phyloP scores from a whole-genome alignment of 2,888 invertebrate species.

The Gari tellinella region DNA sequence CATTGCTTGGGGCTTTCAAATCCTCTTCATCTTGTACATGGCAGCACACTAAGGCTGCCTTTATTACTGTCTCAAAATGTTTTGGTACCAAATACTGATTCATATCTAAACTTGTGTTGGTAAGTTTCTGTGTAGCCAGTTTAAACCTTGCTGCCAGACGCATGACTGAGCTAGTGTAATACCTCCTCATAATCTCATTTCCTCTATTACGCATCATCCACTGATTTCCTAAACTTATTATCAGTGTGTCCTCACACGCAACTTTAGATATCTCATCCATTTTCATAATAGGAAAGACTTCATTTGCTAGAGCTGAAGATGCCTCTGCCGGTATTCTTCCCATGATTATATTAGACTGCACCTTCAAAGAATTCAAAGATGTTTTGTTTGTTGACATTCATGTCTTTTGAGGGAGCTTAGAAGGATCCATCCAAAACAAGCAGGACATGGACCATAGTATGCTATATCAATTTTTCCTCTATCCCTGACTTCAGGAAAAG shows the following conservation, averaged over 20 bases:
- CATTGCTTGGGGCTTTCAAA: slow-evolving; percentile 44
- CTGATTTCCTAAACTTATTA: slow-evolving; percentile 32
- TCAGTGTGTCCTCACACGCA: slow-evolving; percentile 36
- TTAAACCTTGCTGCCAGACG: slow-evolving; percentile 36
- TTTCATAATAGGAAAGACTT: slow-evolving; percentile 53
- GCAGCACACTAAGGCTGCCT: slow-evolving; percentile 37
- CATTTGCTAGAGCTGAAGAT: slow-evolving; percentile 29
- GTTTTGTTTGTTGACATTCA: slow-evolving; percentile 7
- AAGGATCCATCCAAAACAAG: slow-evolving; percentile 46
- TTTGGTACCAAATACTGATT: slow-evolving; percentile 31
- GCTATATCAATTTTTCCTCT: slow-evolving; percentile 13
- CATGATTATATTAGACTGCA: slow-evolving; percentile 44
- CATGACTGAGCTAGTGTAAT: slow-evolving; percentile 48
- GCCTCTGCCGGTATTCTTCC: slow-evolving; percentile 32
- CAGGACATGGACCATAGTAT: slow-evolving; percentile 50
- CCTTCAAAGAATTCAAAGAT: slow-evolving; percentile 7
- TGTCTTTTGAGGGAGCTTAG: slow-evolving; percentile 25
- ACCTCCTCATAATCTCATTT: slow-evolving; percentile 43
- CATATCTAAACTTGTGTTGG: slow-evolving; percentile 14
- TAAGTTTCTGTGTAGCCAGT: slow-evolving; percentile 19
- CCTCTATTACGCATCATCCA: slow-evolving; percentile 36
- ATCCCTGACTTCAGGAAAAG: not conserved
- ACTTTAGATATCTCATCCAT: slow-evolving; percentile 35
- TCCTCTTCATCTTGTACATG: slow-evolving; percentile 44
- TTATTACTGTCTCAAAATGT: slow-evolving; percentile 38